Evolutionary conservation across 2,797 vertebrate genomes (phyloP), one percentile per base, ranked within the genome.

Genomic region (Denticeps clupeoides): DNA sequence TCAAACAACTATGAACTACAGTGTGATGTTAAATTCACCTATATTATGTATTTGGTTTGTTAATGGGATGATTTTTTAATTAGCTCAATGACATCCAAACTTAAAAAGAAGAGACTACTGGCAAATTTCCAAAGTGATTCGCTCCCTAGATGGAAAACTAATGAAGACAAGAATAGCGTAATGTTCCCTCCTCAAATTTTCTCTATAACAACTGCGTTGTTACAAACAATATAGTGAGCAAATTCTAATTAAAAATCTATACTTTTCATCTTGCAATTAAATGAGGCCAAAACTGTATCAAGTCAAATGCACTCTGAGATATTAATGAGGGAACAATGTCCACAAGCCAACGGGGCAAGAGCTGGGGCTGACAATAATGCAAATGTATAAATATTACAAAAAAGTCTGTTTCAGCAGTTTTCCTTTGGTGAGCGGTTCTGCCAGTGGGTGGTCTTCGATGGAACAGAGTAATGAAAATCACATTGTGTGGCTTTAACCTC

Each of bases 401-500:
- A 37, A 13, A 4, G 15, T 48, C 21, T 12, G 4, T 24, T 16
- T 11, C 21, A 41, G 67, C 62, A 62, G 31, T 50, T 46, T 60
- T 67, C 59, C 15, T 41, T 26, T 32, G 59, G 44, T 43, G 49
- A 65, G 50, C 32, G 59, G 54, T 22, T 37, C 46, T 33, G 52
- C 57, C 38, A 22, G 47, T 56, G 76, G 78, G 79, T 82, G 81
- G 77, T 78, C 75, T 46, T 32, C 61, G 49, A 47, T 64, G 57
- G 63, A 50, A 53, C 56, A 56, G 57, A 56, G 64, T 76, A 72
- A 82, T 77, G 60, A 76, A 73, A 72, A 74, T 79, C 66, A 68
- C 67, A 78, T 70, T 75, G 62, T 69, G 64, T 70, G 72, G 74
- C 49, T 75, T 66, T 52, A 56, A 63, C 65, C 65, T 7, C 42